These are phyloP conservation scores for Marronus borbonicus DNA, from an alignment of 2,888 invertebrate species.

Conservation along the genomic window DNA sequence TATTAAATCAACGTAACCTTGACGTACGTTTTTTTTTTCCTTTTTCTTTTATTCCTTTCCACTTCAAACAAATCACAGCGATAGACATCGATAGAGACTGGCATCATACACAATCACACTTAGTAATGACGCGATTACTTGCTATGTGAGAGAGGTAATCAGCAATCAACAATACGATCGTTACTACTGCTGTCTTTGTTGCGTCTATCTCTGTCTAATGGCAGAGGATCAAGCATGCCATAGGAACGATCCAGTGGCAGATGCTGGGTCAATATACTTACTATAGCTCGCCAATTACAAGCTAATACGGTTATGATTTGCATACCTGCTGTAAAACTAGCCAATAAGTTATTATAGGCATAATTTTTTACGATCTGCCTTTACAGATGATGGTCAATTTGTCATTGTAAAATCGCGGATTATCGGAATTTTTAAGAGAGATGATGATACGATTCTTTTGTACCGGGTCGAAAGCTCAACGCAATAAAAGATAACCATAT, in stretches of 20 bases:
- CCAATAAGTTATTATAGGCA: no score
- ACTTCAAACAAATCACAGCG: slow-evolving; percentile 8
- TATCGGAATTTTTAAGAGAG: background rate
- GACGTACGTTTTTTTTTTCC: background rate
- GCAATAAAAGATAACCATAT: no score
- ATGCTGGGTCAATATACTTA: slow-evolving; percentile 29
- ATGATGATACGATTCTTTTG: no score
- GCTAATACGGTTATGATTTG: slow-evolving; percentile 14
- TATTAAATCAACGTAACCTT: slow-evolving; percentile 12
- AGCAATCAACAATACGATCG: background rate
- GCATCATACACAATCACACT: slow-evolving; percentile 14
- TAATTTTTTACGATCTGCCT: background rate
- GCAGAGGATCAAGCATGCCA: background rate
- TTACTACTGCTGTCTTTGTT: background rate
- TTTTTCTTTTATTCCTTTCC: background rate
- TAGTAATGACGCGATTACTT: slow-evolving; percentile 16
- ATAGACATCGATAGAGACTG: background rate
- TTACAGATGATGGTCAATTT: background rate
- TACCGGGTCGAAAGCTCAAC: no score
- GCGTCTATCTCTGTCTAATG: background rate
- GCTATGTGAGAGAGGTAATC: slow-evolving; percentile 15
- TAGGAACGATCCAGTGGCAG: slow-evolving; percentile 17
- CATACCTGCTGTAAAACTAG: background rate
- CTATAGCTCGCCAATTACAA: slow-evolving; percentile 7
- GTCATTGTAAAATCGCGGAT: background rate